Conservation (phyloP, 2,797 vertebrate genomes). For the Scarus forsteni region DNA sequence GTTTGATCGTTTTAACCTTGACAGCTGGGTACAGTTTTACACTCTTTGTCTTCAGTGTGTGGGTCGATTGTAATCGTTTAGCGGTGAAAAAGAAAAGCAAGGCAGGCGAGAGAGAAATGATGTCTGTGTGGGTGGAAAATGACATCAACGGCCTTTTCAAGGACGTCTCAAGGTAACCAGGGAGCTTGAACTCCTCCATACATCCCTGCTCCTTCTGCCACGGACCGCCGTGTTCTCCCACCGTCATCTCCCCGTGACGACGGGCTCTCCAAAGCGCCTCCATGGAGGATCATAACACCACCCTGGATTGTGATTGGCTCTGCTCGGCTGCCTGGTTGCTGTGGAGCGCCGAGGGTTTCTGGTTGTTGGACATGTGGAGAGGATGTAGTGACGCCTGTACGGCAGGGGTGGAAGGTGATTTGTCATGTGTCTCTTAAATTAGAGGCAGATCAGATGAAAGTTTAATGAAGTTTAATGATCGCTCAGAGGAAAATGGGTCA, state of each 20-base stretch:
- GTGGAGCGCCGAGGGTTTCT: constrained; percentile 40
- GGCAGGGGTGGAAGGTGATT: constrained; percentile 54
- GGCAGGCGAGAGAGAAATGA: constrained; percentile 5
- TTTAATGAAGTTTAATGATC: constrained; percentile 72
- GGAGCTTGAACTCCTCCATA: constrained; percentile 30
- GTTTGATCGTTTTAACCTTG: neutral
- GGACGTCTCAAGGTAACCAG: constrained; percentile 56
- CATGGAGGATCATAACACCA: constrained; percentile 56
- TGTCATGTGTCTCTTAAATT: constrained; percentile 71
- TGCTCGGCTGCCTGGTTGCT: constrained; percentile 56
- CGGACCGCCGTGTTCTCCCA: constrained; percentile 39
- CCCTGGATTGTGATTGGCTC: constrained; percentile 61
- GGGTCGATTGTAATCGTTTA: neutral
- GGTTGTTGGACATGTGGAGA: constrained; percentile 38
- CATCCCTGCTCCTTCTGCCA: constrained; percentile 36
- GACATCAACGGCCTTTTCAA: constrained; percentile 52
- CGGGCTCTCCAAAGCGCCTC: constrained; percentile 49
- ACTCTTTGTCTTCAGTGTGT: neutral
- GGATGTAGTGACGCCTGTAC: constrained; percentile 47
- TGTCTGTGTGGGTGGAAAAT: constrained; percentile 43
- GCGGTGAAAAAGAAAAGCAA: constrained; percentile 3
- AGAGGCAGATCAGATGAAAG: constrained; percentile 69
- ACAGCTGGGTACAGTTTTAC: neutral
- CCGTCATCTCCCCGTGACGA: constrained; percentile 41
- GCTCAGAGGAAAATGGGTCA: constrained; percentile 63